Evolutionary conservation across 2,113 vertebrate species (phyloP), one percentile per base, ranked within the genome.

Genomic region (Grammomys dolichurus): DNA sequence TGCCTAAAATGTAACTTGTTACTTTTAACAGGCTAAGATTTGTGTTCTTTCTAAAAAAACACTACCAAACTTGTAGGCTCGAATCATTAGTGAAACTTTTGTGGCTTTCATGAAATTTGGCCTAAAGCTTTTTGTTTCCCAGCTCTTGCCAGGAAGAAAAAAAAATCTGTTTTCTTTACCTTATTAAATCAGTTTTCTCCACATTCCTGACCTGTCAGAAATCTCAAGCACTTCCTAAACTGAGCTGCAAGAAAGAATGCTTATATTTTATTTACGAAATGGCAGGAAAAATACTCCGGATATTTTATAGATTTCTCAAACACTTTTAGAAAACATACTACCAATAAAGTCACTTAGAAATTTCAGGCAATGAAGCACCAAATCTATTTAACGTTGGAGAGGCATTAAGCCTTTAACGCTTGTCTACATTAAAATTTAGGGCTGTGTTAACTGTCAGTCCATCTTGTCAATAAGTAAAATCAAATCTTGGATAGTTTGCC

Each of bases 141-240:
- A 12, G 87, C 12, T 77, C 67, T 78, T 94, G 2, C 65, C 28
- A 26, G 65, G 72, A 58, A 89, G 75, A 16, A 63, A 8, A 78
- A 85, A 31, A 46, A 6, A 20, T 69, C 9, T 56, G 0, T 88
- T 84, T 20, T 76, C 9, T 73, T 73, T 84, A n/a, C 8, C 0
- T 87, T 85, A 67, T 95, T 54, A 82, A 81, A 76, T 86, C 90
- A 93, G 5, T 94, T 87, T 75, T 81, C 40, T 84, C 26, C n/a
- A 65, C 16, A 72, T 90, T 82, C n/a, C 7, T 67, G 84, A 51
- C 31, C 17, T 86, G 24, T 90, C 72, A 91, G 65, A 60, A 95
- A 81, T 93, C 91, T 93, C 22, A 81, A 77, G 28, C 8, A 89
- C 19, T 87, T 87, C 12, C 89, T 90, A 91, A 65, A 20, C 20